Percentiles rank a stretch among this genome's conserved stretches.
Conservation (phyloP, 2,113 vertebrate genomes). For the Tragulus kanchil region DNA sequence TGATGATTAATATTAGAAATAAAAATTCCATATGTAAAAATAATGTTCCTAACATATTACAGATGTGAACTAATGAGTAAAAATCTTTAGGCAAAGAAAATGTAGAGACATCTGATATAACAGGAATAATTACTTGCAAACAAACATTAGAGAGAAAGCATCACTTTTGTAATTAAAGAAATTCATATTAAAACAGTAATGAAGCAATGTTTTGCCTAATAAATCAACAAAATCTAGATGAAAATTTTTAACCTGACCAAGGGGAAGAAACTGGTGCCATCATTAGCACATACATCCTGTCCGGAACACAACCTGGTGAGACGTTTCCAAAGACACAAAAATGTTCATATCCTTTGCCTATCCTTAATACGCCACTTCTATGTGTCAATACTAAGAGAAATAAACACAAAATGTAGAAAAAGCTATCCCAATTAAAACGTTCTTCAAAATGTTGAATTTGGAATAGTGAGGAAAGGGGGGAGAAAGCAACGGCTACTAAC, state of each 20-base stretch:
- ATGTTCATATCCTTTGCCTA: background rate
- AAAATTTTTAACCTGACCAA: conserved; percentile 28
- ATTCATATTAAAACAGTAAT: conserved; percentile 53
- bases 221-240: conserved; percentile 19
- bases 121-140: conserved; percentile 45
- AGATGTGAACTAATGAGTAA: conserved; percentile 37
- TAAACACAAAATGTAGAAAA: background rate
- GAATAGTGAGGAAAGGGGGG: background rate
- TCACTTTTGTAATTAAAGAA: conserved; percentile 50
- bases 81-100: conserved; percentile 11
- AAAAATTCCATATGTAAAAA: background rate
- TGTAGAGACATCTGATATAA: conserved; percentile 2
- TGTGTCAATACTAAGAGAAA: background rate
- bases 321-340: conserved; percentile 14
- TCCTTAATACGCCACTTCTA: background rate
- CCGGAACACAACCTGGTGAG: background rate
- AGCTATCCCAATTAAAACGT: background rate
- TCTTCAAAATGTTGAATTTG: background rate
- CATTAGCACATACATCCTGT: background rate
- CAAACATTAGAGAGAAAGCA: conserved; percentile 8
- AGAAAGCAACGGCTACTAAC: background rate
- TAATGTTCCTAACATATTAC: background rate
- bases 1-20: background rate
- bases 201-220: background rate
- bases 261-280: background rate